phyloP scores from a whole-genome alignment of 2,113 vertebrate species.

The Hymenochirus boettgeri region DNA sequence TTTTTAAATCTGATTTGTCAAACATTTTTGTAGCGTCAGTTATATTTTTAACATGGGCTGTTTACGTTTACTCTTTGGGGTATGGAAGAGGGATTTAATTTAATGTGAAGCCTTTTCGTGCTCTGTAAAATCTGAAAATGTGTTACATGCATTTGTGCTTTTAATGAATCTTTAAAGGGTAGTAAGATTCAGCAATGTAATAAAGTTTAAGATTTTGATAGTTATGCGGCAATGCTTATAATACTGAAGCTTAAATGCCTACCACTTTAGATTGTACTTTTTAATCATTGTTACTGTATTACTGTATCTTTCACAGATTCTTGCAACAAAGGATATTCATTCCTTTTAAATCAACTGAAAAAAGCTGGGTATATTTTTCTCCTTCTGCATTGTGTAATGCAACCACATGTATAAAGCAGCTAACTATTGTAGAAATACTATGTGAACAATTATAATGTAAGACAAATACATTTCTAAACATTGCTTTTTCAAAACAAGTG shows the following conservation, averaged over 20 bases:
- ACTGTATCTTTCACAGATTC: not conserved
- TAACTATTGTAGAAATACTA: no score
- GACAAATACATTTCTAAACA: no score
- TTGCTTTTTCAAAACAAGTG: no score
- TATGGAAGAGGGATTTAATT: not conserved
- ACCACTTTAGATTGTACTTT: not conserved
- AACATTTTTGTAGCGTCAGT: conserved; percentile 72
- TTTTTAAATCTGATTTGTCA: conserved; percentile 53
- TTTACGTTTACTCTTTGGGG: conserved; percentile 61
- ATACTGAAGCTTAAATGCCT: conserved; percentile 16
- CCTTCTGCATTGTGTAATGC: no score
- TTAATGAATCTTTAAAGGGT: conserved; percentile 1
- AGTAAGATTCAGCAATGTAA: not conserved
- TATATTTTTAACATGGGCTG: conserved; percentile 79
- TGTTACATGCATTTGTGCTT: conserved; percentile 2
- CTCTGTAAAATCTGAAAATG: not conserved
- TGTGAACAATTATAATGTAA: no score
- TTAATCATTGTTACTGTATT: not conserved
- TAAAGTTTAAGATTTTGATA: conserved; percentile 14
- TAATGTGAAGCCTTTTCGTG: conserved; percentile 21
- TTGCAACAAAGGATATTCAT: not conserved
- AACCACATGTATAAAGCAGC: no score
- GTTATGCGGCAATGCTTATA: conserved; percentile 13
- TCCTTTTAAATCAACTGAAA: not conserved
- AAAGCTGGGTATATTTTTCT: no score